These are phyloP conservation scores for Poecilia velifera DNA, from an alignment of 2,797 vertebrate genomes.

Conservation along the genomic window DNA sequence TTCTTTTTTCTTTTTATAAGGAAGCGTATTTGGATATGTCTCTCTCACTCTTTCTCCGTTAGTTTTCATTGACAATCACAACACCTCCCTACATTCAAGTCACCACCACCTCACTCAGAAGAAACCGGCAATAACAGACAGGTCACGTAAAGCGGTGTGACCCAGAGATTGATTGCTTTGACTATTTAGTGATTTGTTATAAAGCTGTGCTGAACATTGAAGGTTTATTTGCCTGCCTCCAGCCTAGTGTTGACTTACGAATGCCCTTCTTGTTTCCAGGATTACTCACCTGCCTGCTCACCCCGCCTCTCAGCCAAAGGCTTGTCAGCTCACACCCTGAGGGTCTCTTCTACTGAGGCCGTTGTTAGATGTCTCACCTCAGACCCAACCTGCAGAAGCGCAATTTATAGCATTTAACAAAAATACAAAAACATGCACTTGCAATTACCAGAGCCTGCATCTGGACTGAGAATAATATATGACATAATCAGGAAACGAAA, in stretches of 20 bases:
- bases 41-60: background rate
- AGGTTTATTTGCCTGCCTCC: slow-evolving; percentile 5
- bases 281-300: slow-evolving; percentile 3
- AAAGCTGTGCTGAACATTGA: background rate
- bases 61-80: background rate
- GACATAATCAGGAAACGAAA: no score
- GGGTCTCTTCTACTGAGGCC: background rate
- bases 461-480: background rate
- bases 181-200: slow-evolving; percentile 4
- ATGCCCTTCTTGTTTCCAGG: slow-evolving; percentile 5
- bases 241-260: background rate
- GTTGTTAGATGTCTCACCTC: background rate
- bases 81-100: background rate
- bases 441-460: background rate
- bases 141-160: background rate
- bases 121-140: background rate
- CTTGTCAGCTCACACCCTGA: slow-evolving; percentile 4
- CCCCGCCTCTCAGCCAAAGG: background rate
- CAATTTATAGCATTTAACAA: background rate
- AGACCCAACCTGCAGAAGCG: background rate
- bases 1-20: background rate
- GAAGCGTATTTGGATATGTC: background rate
- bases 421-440: background rate
- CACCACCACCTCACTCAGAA: background rate
- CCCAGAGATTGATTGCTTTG: background rate